phyloP scores from a whole-genome alignment of 2,113 vertebrate genomes.

The Amphiprion percula region DNA sequence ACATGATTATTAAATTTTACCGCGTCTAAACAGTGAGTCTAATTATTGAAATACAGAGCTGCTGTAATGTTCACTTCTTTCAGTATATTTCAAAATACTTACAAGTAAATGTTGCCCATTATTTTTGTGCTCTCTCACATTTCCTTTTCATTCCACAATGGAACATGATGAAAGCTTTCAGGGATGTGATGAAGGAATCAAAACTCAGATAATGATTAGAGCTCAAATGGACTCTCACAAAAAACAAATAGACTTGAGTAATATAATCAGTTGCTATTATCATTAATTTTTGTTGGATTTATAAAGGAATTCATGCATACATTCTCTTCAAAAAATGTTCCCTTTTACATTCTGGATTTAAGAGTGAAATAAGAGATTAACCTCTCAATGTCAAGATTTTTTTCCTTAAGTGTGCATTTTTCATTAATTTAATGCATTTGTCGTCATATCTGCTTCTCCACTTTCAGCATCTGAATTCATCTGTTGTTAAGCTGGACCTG shows the following conservation, averaged over 20 bases:
- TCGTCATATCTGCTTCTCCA: too few species aligned
- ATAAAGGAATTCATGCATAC: neutral
- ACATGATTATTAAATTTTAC: too few species aligned
- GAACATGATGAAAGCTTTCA: neutral
- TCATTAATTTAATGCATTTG: too few species aligned
- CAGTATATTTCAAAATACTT: too few species aligned
- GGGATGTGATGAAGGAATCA: neutral
- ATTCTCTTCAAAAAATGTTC: neutral
- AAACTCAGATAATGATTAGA: neutral
- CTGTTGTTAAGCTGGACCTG: too few species aligned
- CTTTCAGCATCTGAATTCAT: too few species aligned
- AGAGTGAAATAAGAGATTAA: too few species aligned
- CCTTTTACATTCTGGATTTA: too few species aligned
- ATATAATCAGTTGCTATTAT: slow-evolving; percentile 14
- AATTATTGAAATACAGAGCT: neutral
- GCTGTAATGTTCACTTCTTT: too few species aligned
- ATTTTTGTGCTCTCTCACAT: neutral
- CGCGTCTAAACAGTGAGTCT: neutral
- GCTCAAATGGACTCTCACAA: neutral
- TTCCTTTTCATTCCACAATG: neutral
- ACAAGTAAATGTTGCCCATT: neutral
- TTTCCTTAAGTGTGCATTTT: too few species aligned
- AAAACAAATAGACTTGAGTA: slow-evolving; percentile 1
- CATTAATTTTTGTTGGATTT: neutral
- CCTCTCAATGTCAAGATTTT: too few species aligned